Percentiles rank a stretch among this genome's conserved stretches.
Conservation (phyloP, 2,888 invertebrate genomes). For the Brenthis daphne region DNA sequence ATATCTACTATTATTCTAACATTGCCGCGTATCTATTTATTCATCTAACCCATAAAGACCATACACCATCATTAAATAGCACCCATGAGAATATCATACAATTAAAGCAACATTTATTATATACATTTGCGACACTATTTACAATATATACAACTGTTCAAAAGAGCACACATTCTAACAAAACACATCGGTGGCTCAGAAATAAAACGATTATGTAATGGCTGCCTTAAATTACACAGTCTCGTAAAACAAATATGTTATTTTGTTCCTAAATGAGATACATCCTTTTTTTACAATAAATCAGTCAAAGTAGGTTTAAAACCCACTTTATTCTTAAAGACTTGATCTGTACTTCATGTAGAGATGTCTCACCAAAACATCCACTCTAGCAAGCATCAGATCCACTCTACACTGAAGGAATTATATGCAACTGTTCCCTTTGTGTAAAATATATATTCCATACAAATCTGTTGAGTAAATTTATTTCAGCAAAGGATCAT, state of each 20-base stretch:
- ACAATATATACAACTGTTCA: slow-evolving; percentile 66
- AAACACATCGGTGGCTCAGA: slow-evolving; percentile 36
- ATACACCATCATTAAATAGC: slow-evolving; percentile 77
- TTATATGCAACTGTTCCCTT: slow-evolving; percentile 13
- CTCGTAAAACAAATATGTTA: slow-evolving; percentile 68
- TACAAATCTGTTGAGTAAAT: slow-evolving; percentile 8
- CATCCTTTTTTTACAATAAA: slow-evolving; percentile 61
- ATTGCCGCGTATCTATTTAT: slow-evolving; percentile 49
- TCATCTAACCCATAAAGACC: slow-evolving; percentile 62
- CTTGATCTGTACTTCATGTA: slow-evolving; percentile 3
- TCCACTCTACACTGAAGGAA: not conserved
- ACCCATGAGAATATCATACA: slow-evolving; percentile 78
- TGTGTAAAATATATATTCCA: slow-evolving; percentile 5
- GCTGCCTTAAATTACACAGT: slow-evolving; percentile 76
- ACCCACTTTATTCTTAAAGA: slow-evolving; percentile 51
- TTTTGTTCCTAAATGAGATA: slow-evolving; percentile 77
- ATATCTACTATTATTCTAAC: slow-evolving; percentile 52
- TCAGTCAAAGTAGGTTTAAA: slow-evolving; percentile 67
- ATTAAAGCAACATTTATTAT: slow-evolving; percentile 67
- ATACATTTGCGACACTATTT: slow-evolving; percentile 56
- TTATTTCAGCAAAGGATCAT: slow-evolving; percentile 7
- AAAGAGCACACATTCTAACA: slow-evolving; percentile 46
- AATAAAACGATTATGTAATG: slow-evolving; percentile 55
- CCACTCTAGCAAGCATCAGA: not conserved
- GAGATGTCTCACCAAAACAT: slow-evolving; percentile 1